Evolutionary conservation across 2,888 invertebrate genomes (phyloP), one percentile per base, ranked within the genome.

Genomic region (Caenorhabditis sp.): DNA sequence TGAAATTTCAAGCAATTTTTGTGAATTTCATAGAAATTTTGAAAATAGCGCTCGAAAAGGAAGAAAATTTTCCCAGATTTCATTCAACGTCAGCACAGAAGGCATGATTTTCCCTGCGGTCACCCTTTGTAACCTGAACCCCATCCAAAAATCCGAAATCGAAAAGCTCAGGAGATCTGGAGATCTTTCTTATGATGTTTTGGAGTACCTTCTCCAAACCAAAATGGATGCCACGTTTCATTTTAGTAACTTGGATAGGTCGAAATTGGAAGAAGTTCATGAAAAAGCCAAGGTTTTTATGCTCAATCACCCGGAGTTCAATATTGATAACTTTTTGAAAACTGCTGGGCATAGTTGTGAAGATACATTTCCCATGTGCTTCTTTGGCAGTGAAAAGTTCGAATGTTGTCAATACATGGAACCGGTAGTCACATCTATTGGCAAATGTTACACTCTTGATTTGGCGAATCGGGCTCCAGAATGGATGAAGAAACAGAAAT

Each of bases 61-160:
- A n/a, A n/a, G n/a, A n/a, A n/a, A n/a, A n/a, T n/a, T 31, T 31
- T 31, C 10, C 5, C 43, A 84, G 80, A 77, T 84, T 17, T 80
- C 82, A 7, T 82, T 84, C 50, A 53, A 80, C 23, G 64, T 81
- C 43, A 70, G 82, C 21, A 83, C 84, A 23, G 63, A 73, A 12
- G 83, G 83, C 1, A 71, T 84, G 56, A 62, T 68, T 14, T 83
- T 85, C 57, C 84, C 84, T 14, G 61, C 76, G 1, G 76, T 84
- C 25, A 84, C 84, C 7, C 66, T 84, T 27, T 84, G 84, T 71
- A 84, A 77, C 59, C 77, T 80, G 70, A 85, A 85, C 59, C 78
- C 81, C 1, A 70, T 84, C 21, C 70, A 76, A 52, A 69, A 65
- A 52, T 67, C 71, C 23, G 80, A 81, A 56, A 65, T 84, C 4